phyloP scores from a whole-genome alignment of 2,113 vertebrate genomes.

The Manacus vitellinus region DNA sequence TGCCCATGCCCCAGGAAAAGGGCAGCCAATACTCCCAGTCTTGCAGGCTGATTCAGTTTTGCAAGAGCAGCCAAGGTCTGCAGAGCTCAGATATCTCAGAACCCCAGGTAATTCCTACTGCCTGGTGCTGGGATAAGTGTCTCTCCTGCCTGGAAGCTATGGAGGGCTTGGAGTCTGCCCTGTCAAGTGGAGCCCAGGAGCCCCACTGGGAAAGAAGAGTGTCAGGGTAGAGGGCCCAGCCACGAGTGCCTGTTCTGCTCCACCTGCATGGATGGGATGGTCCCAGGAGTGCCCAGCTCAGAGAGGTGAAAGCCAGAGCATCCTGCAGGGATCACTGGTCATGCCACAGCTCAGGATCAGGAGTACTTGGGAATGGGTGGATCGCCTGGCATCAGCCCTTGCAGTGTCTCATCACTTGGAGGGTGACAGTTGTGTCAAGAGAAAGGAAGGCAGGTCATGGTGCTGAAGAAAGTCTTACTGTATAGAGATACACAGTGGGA shows the following conservation, averaged over 20 bases:
- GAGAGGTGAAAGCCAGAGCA: background rate
- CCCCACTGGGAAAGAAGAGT: background rate
- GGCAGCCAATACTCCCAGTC: background rate
- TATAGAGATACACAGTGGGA: rapidly evolving
- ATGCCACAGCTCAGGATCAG: background rate
- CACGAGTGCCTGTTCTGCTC: background rate
- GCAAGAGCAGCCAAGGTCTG: background rate
- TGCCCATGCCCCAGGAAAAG: background rate
- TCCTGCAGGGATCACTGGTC: background rate
- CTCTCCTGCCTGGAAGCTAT: background rate
- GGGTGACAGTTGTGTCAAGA: background rate
- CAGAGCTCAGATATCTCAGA: background rate
- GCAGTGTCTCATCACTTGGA: background rate
- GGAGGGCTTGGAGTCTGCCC: background rate
- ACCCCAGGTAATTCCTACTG: background rate
- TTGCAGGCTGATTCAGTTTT: background rate
- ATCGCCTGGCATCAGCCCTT: background rate
- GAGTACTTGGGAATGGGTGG: rapidly evolving
- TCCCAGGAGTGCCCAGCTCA: background rate
- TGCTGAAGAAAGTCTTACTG: background rate
- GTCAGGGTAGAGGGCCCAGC: rapidly evolving
- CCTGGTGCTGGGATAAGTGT: background rate
- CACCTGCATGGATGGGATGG: background rate
- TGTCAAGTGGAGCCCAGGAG: background rate
- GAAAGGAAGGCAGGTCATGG: background rate